phyloP scores from a whole-genome alignment of 2,797 vertebrate species.

The Crotalus adamanteus region DNA sequence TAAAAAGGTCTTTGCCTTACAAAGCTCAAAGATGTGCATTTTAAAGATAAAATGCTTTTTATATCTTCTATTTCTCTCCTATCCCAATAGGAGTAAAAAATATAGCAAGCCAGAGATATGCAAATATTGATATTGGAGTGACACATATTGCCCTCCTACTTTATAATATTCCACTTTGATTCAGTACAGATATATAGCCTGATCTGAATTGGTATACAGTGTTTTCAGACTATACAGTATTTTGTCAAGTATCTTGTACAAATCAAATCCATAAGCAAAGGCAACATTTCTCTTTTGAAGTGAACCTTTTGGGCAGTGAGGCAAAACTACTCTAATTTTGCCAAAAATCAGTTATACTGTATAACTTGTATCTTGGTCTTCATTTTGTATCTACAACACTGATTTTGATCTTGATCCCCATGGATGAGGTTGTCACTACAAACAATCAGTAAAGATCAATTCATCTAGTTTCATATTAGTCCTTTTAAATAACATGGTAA shows the following conservation, averaged over 20 bases:
- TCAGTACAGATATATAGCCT: not conserved
- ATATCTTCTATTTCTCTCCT: not conserved
- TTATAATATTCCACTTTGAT: not conserved
- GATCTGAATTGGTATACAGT: not conserved
- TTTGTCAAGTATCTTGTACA: not conserved
- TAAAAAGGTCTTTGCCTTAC: not conserved
- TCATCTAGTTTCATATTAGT: not conserved
- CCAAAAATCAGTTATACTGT: not conserved
- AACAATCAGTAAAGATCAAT: not conserved
- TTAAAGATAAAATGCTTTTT: not conserved
- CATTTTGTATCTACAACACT: not conserved
- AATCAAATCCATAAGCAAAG: not conserved
- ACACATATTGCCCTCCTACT: not conserved
- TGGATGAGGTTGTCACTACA: not conserved
- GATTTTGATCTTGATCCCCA: not conserved
- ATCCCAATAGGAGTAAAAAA: not conserved
- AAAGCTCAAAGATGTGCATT: not conserved
- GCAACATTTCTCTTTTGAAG: not conserved
- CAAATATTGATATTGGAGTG: not conserved
- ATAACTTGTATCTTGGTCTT: not conserved
- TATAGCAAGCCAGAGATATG: not conserved
- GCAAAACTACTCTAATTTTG: not conserved
- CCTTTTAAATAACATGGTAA: not conserved
- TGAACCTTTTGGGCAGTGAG: not conserved
- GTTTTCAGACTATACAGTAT: not conserved